Conservation (phyloP, 2,113 vertebrate species). For the Gila orcuttii region DNA sequence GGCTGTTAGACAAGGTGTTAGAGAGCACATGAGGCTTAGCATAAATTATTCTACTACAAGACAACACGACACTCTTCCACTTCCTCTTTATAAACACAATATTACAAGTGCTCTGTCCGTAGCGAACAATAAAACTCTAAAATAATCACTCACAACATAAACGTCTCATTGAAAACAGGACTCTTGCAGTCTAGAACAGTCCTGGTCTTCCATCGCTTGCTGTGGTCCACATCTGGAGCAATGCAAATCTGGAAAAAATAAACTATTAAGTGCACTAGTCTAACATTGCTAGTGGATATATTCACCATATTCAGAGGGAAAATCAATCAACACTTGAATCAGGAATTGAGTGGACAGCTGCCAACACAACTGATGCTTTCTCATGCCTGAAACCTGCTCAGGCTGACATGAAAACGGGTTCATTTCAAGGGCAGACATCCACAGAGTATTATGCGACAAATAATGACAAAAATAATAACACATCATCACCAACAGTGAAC, state of each 20-base stretch:
- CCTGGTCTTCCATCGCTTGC: conserved; percentile 57
- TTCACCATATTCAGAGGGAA: conserved; percentile 46
- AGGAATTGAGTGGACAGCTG: conserved; percentile 42
- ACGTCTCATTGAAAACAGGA: conserved; percentile 58
- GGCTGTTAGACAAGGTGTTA: neutral
- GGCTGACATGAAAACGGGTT: conserved; percentile 36
- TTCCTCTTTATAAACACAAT: conserved; percentile 5
- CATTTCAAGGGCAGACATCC: conserved; percentile 38
- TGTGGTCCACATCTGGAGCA: conserved; percentile 61
- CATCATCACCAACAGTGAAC: neutral
- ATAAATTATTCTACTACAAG: neutral
- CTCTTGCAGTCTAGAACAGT: conserved; percentile 63
- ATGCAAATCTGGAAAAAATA: conserved; percentile 61
- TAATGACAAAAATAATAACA: conserved; percentile 28
- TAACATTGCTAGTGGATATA: conserved; percentile 20
- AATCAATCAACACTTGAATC: conserved; percentile 42
- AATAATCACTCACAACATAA: conserved; percentile 63
- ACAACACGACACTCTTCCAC: neutral
- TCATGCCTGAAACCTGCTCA: conserved; percentile 24
- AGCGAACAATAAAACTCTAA: neutral
- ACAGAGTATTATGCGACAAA: neutral
- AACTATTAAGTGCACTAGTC: conserved; percentile 10
- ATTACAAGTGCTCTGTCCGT: neutral
- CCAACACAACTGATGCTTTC: conserved; percentile 36
- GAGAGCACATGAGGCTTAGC: neutral